Conservation (phyloP, 2,797 vertebrate species). For the Spinus olivaceus region DNA sequence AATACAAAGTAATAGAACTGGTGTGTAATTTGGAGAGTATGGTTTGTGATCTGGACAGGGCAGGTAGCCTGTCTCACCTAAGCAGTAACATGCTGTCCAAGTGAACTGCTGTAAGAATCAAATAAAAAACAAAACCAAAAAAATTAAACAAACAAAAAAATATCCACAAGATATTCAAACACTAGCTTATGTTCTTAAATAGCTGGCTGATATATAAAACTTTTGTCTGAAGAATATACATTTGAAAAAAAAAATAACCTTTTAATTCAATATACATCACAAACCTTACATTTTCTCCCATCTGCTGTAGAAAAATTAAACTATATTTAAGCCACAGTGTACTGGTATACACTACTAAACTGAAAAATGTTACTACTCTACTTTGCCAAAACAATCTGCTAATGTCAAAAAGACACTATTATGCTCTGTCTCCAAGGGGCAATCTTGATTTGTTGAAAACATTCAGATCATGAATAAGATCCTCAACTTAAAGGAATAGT, state of each 20-base stretch:
- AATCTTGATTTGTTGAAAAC: conserved; percentile 48
- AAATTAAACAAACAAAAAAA: background rate
- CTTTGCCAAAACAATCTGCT: conserved; percentile 26
- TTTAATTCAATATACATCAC: background rate
- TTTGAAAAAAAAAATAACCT: background rate
- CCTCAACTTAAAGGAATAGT: conserved; percentile 23
- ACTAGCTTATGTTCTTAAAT: background rate
- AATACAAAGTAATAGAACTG: background rate
- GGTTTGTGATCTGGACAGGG: background rate
- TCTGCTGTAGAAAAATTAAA: conserved; percentile 14
- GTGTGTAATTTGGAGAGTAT: background rate
- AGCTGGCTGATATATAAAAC: background rate
- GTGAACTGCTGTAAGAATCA: background rate
- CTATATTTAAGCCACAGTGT: conserved; percentile 1
- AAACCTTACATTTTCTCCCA: background rate
- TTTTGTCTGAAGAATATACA: background rate
- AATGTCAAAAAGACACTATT: conserved; percentile 32
- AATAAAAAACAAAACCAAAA: background rate
- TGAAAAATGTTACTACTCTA: conserved; percentile 39
- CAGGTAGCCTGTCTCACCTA: background rate
- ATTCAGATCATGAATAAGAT: conserved; percentile 34
- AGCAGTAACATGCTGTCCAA: background rate
- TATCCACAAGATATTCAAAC: background rate
- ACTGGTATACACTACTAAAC: conserved; percentile 1
- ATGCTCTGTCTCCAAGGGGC: background rate